Base-by-base conservation (phyloP, 2,888 invertebrate species). In the Gibbula magus region DNA sequence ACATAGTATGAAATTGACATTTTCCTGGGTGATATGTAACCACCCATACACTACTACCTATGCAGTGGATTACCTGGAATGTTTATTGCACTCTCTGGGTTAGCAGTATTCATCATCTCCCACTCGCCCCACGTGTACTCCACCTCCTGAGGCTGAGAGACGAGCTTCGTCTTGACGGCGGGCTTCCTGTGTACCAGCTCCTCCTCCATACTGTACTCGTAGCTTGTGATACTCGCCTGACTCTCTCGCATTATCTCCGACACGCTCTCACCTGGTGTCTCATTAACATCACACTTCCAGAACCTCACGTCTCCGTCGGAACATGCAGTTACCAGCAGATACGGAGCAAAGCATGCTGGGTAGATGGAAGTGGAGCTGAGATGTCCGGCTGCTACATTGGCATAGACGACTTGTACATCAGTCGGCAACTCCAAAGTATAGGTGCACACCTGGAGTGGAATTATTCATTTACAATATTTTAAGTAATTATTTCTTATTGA, bases 331-430 rank as follows among this genome's bases (percentile, higher is more conserved):
- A 97, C 96, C 81, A 99, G 95, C 82, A 98, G 97, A 92, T 99
- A 99, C 0, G 99, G 99, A 0, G 99, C 98, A 90, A 98, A 95
- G 93, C 99, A 99, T n/a, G 99, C 99, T 4, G 99, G 99, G 93
- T 99, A 99, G 89, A 99, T 98, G 32, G 98, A 98, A 0, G 99
- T 98, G 0, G 99, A 99, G 91, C 98, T 98, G 66, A 99, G 94
- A 93, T 99, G 99, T 0, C 99, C 99, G 0, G 99, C 99, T 0
- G 99, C 97, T 0, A 98, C 97, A 0, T 97, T 96, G 0, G 98
- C 98, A 93, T 97, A 97, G 78, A 97, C 96, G 4, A 99, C 96
- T 92, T 97, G 97, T 10, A 98, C 98, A 3, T 96, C 97, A 81
- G 96, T 96, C 0, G 98, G 97, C 56, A 99, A 92, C 0, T 97